Conservation (phyloP, 2,797 vertebrate species). For the Hybognathus amarus region DNA sequence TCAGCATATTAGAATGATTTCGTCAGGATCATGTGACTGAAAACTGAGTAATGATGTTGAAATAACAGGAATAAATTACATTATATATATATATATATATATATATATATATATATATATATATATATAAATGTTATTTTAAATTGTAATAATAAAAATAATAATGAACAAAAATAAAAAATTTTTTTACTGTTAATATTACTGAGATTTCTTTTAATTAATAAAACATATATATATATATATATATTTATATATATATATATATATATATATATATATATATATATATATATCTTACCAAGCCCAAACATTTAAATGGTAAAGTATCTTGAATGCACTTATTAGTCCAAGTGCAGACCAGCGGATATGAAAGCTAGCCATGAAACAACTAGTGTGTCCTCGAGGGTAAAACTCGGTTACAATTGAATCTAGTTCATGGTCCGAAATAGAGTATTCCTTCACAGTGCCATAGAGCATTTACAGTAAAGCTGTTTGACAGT, state of each 20-base stretch:
- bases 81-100: neutral
- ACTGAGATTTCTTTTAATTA: neutral
- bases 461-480: neutral
- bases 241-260: no score
- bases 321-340: neutral
- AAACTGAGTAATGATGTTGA: no score
- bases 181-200: neutral
- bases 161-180: neutral
- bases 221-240: no score
- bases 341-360: neutral
- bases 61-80: neutral
- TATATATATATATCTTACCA: neutral
- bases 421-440: neutral
- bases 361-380: neutral
- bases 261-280: no score
- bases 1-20: neutral
- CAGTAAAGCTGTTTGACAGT: slow-evolving; percentile 27
- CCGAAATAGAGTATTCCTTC: neutral
- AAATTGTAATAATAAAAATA: neutral
- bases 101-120: no score
- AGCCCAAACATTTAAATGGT: neutral
- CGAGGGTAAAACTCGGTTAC: neutral
- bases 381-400: neutral
- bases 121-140: no score
- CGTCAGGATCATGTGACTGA: neutral